Evolutionary conservation across 2,797 vertebrate genomes (phyloP).

Genomic region (Sylvilagus floridanus): DNA sequence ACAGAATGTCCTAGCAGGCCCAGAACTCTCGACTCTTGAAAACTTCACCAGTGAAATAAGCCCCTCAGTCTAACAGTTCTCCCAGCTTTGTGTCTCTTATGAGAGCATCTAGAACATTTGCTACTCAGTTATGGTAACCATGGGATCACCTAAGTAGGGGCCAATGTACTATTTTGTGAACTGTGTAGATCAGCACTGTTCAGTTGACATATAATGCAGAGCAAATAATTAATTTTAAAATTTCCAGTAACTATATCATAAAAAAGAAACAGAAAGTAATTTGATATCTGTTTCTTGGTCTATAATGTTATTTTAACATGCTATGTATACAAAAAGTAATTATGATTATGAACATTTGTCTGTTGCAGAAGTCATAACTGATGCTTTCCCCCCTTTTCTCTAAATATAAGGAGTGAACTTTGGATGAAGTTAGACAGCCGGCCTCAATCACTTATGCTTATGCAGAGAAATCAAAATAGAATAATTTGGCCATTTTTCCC

Average conservation of each 20-base stretch:
- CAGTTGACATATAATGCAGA: background rate
- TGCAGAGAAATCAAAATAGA: background rate
- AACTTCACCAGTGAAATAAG: too few relatives aligned
- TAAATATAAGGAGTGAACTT: background rate
- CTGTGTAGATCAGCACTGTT: background rate
- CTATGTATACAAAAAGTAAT: background rate
- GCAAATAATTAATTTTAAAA: background rate
- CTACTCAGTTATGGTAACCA: background rate
- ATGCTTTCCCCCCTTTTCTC: background rate
- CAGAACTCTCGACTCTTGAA: too few relatives aligned
- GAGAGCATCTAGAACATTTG: background rate
- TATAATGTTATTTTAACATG: background rate
- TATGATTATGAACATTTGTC: background rate
- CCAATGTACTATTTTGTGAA: background rate
- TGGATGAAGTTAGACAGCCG: background rate
- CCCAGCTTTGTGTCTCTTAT: background rate
- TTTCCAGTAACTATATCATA: background rate
- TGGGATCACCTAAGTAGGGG: background rate
- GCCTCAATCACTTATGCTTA: background rate
- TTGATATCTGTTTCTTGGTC: constrained; percentile 17
- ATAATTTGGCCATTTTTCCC: background rate
- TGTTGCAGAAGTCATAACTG: background rate
- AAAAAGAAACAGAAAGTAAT: background rate
- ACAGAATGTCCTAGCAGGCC: background rate
- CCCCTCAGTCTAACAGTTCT: background rate